These are phyloP conservation scores for Hypotaenidia okinawae DNA, from an alignment of 2,797 vertebrate genomes.

Conservation along the genomic window DNA sequence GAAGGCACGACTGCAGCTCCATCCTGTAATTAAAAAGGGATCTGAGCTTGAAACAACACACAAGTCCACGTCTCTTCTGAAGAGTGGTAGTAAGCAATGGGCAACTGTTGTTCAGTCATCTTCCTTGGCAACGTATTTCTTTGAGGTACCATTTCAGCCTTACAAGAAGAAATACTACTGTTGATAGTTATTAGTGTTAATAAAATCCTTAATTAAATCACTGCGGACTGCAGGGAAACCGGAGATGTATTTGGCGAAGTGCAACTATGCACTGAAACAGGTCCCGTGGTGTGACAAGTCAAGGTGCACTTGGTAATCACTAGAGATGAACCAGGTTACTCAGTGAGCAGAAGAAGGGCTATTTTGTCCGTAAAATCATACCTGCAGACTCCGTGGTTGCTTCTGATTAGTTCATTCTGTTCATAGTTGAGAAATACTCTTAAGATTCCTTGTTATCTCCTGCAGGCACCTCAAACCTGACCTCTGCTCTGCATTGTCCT, in stretches of 20 bases:
- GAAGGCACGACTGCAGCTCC: not conserved
- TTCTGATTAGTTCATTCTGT: not conserved
- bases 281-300: not conserved
- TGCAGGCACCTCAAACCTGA: conserved; percentile 18
- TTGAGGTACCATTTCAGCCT: not conserved
- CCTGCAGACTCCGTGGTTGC: not conserved
- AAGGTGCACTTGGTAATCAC: not conserved
- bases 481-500: conserved; percentile 28
- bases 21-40: not conserved
- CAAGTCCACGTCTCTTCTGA: not conserved
- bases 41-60: not conserved
- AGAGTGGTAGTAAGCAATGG: not conserved
- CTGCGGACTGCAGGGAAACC: not conserved
- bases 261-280: fast-evolving
- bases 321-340: fast-evolving
- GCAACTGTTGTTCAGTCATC: not conserved
- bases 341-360: not conserved
- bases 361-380: not conserved
- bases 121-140: not conserved
- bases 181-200: not conserved
- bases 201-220: not conserved
- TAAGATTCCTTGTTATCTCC: not conserved
- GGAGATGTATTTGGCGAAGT: not conserved
- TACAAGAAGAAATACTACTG: not conserved
- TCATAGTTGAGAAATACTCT: not conserved